Conservation (phyloP, 64 coral and sea anemone genomes). For the Catalaphyllia jardinei region DNA sequence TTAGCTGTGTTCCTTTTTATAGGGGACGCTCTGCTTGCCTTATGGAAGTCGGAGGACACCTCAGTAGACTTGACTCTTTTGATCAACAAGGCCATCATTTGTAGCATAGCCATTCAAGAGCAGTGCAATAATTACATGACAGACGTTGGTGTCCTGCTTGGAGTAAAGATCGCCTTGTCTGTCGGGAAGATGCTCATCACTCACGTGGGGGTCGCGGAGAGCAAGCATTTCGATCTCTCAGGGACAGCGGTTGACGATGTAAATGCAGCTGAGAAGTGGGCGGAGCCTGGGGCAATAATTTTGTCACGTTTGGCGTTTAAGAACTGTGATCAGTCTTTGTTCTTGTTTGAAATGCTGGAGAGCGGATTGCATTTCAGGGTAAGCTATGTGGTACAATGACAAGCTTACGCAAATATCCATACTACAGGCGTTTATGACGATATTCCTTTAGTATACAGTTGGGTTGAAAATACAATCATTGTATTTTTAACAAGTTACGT, state of each 20-base stretch:
- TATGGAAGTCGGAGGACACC: slow-evolving; percentile 74
- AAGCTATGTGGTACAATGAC: background rate
- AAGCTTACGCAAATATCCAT: background rate
- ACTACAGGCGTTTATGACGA: background rate
- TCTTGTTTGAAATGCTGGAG: slow-evolving; percentile 79
- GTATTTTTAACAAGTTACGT: too few species aligned
- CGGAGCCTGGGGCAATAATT: slow-evolving; percentile 87
- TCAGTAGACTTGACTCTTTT: slow-evolving; percentile 55
- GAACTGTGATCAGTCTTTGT: slow-evolving; percentile 86
- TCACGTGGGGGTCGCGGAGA: slow-evolving; percentile 84
- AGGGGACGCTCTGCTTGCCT: slow-evolving; percentile 92
- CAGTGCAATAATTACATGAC: slow-evolving; percentile 99
- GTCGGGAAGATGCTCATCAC: slow-evolving; percentile 94
- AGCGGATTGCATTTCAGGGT: slow-evolving; percentile 89
- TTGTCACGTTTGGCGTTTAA: slow-evolving; percentile 81
- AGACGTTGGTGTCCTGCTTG: slow-evolving; percentile 88
- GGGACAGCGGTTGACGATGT: slow-evolving; percentile 92
- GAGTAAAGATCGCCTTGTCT: slow-evolving; percentile 92
- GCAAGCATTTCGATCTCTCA: slow-evolving; percentile 93
- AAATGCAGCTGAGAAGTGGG: slow-evolving; percentile 94
- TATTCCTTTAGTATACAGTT: background rate
- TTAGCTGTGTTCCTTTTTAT: background rate
- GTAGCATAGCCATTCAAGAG: slow-evolving; percentile 91
- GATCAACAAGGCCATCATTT: slow-evolving; percentile 95
- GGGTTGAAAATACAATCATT: too few species aligned